Percentiles rank a stretch among this genome's conserved stretches.
These are phyloP conservation scores for Maccullochella peelii DNA, from an alignment of 2,113 vertebrate species.

Conservation along the genomic window DNA sequence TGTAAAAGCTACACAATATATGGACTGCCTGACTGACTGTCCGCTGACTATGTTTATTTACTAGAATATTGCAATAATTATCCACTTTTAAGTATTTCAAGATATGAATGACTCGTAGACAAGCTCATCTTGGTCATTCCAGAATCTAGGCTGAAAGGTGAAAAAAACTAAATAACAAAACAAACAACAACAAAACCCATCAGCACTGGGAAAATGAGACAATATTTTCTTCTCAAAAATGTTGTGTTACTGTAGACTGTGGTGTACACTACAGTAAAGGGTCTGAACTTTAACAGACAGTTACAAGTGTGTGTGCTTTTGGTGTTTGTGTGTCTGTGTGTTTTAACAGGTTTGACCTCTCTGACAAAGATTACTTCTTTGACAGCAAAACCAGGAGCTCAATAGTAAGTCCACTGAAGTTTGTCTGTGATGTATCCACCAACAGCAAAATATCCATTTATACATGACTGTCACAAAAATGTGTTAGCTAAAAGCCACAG, in stretches of 20 bases:
- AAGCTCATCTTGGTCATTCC: no score
- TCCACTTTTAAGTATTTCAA: no score
- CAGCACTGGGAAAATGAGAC: no score
- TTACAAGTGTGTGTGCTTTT: not conserved
- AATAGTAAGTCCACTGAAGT: conserved; percentile 89
- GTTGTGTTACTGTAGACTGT: not conserved
- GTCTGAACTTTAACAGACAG: not conserved
- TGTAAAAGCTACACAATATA: no score
- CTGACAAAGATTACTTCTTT: conserved; percentile 96
- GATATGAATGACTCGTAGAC: no score
- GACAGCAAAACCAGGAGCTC: conserved; percentile 98
- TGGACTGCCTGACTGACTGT: no score
- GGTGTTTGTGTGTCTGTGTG: conserved; percentile 6
- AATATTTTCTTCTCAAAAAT: not conserved
- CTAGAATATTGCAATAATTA: no score
- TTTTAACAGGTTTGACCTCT: conserved; percentile 93
- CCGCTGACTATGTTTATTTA: no score
- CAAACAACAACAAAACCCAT: no score
- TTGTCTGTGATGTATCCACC: not conserved
- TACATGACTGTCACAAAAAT: not conserved
- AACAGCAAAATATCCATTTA: not conserved
- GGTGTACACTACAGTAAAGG: not conserved
- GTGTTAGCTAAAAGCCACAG: not conserved
- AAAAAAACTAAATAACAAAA: no score
- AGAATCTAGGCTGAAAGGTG: no score